These are phyloP conservation scores for Mamestra configurata DNA, from an alignment of 1,140 invertebrate species.

Conservation along the genomic window DNA sequence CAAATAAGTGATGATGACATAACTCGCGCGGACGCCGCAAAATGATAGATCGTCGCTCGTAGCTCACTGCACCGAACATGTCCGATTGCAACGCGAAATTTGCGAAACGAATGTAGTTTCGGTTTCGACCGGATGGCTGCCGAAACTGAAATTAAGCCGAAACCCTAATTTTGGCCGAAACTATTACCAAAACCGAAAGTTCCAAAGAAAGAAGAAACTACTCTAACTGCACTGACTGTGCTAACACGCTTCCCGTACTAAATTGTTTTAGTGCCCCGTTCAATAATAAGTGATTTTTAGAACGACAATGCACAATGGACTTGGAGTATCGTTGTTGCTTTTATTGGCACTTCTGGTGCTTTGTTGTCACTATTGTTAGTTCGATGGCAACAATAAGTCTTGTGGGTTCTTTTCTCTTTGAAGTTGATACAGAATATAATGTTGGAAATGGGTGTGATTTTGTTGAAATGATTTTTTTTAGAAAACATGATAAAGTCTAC, in stretches of 20 bases:
- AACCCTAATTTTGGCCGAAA: too few relatives aligned
- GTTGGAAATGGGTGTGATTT: background rate
- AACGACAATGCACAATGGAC: constrained; percentile 21
- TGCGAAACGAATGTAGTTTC: too few relatives aligned
- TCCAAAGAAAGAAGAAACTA: too few relatives aligned
- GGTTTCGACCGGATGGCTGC: too few relatives aligned
- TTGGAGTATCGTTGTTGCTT: constrained; percentile 8
- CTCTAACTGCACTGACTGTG: background rate
- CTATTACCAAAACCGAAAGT: too few relatives aligned
- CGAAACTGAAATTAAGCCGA: too few relatives aligned
- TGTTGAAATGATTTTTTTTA: background rate
- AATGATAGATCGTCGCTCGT: too few relatives aligned
- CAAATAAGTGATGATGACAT: too few relatives aligned
- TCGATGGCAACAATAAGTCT: constrained; percentile 15
- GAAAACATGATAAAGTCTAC: too few relatives aligned
- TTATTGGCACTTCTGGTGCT: constrained; percentile 24
- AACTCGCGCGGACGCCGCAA: too few relatives aligned
- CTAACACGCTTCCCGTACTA: constrained; percentile 55
- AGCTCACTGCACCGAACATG: too few relatives aligned
- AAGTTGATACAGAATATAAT: background rate
- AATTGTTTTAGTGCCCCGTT: constrained; percentile 64
- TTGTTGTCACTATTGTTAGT: constrained; percentile 24
- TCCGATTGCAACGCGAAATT: too few relatives aligned
- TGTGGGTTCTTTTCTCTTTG: constrained; percentile 24
- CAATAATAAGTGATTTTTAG: constrained; percentile 26